These are phyloP conservation scores for Cinara cedri DNA, from an alignment of 2,888 invertebrate genomes.

Conservation along the genomic window DNA sequence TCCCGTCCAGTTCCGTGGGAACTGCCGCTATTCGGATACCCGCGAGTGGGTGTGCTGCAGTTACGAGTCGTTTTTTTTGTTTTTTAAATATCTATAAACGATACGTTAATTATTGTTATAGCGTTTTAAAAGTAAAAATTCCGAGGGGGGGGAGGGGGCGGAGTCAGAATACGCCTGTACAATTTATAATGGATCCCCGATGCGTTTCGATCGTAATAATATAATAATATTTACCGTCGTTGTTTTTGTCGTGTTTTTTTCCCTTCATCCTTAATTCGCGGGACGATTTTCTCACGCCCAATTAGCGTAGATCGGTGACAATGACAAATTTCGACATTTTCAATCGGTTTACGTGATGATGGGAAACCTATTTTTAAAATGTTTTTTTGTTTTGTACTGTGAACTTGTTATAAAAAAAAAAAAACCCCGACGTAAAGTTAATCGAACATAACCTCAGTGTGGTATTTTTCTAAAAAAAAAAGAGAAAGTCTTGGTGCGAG, in stretches of 20 bases:
- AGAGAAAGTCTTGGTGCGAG: too few species aligned
- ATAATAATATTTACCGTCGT: too few species aligned
- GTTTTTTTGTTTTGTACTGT: background rate
- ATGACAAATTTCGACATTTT: background rate
- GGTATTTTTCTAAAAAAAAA: too few species aligned
- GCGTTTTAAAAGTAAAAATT: background rate
- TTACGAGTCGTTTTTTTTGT: background rate
- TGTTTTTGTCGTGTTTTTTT: background rate
- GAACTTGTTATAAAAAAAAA: too few species aligned
- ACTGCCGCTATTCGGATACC: background rate
- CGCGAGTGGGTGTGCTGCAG: background rate
- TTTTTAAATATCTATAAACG: slow-evolving; percentile 7
- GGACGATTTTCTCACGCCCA: too few species aligned
- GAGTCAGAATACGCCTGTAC: background rate
- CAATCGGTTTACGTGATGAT: background rate
- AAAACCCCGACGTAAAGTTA: too few species aligned
- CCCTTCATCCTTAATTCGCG: too few species aligned
- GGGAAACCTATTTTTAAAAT: too few species aligned
- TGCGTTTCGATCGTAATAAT: too few species aligned
- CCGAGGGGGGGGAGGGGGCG: background rate
- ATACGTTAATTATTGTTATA: slow-evolving; percentile 22
- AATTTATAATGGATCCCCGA: too few species aligned
- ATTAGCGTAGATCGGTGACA: too few species aligned
- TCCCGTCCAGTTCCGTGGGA: slow-evolving; percentile 26
- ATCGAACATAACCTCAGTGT: too few species aligned